These are phyloP conservation scores for Erebia ligea DNA, from an alignment of 2,888 invertebrate genomes.

Conservation along the genomic window DNA sequence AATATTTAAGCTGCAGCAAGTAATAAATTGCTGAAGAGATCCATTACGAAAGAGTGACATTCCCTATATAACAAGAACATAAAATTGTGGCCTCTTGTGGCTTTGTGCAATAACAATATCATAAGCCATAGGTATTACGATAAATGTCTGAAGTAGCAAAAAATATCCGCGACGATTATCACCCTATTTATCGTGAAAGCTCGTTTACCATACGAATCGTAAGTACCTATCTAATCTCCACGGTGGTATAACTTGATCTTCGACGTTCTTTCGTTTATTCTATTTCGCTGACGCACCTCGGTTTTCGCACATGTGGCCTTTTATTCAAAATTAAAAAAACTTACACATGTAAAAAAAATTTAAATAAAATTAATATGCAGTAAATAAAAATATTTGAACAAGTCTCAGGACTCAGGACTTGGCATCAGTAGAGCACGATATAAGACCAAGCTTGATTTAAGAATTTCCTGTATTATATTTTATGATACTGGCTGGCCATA, in stretches of 20 bases:
- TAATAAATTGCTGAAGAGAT: neutral
- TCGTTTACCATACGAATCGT: conserved; percentile 23
- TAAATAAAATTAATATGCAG: too few relatives aligned
- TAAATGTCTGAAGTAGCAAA: conserved; percentile 37
- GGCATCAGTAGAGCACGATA: too few relatives aligned
- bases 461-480: too few relatives aligned
- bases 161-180: conserved; percentile 44
- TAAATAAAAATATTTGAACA: too few relatives aligned
- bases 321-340: too few relatives aligned
- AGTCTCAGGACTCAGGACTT: too few relatives aligned
- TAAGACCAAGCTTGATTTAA: too few relatives aligned
- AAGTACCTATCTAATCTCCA: neutral
- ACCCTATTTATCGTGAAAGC: conserved; percentile 42
- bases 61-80: conserved; percentile 28
- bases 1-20: too few relatives aligned
- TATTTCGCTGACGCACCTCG: neutral
- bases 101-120: conserved; percentile 41
- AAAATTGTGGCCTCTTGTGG: conserved; percentile 28
- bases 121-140: conserved; percentile 40
- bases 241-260: neutral
- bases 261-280: neutral
- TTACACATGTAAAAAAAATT: too few relatives aligned
- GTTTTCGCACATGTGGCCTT: too few relatives aligned
- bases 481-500: too few relatives aligned
- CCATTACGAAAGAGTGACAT: conserved; percentile 10